A percentile compares a stretch with the other conserved stretches of the same genome.
Evolutionary conservation across 1,140 invertebrate species (phyloP).

Genomic region (Heliconius himera): DNA sequence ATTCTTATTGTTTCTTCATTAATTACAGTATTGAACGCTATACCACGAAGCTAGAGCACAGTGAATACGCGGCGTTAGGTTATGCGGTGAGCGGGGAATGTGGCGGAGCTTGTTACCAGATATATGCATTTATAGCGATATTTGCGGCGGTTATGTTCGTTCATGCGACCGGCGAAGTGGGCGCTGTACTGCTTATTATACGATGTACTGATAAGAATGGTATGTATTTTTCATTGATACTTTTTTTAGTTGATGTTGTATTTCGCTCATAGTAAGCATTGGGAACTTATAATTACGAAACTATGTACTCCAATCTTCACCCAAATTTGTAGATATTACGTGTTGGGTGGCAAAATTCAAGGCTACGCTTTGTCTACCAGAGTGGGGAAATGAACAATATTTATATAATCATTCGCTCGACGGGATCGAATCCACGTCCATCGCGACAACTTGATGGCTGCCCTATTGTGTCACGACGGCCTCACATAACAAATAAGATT

Average conservation of each 20-base stretch:
- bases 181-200: conserved; percentile 93
- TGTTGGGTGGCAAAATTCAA: too few species aligned
- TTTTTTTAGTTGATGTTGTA: background rate
- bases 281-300: too few species aligned
- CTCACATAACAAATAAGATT: too few species aligned
- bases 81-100: conserved; percentile 87
- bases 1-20: background rate
- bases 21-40: conserved; percentile 3
- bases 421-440: too few species aligned
- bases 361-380: too few species aligned
- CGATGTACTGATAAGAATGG: conserved; percentile 93
- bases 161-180: conserved; percentile 95
- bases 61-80: conserved; percentile 37
- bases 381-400: too few species aligned
- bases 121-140: conserved; percentile 91
- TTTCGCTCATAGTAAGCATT: too few species aligned
- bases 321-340: too few species aligned
- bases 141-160: conserved; percentile 95
- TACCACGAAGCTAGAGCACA: background rate
- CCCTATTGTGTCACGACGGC: too few species aligned
- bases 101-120: conserved; percentile 89
- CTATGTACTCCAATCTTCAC: too few species aligned
- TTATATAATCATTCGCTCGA: too few species aligned
- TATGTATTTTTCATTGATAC: conserved; percentile 39
- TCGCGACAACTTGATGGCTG: too few species aligned